A percentile compares a stretch with the other conserved stretches of the same genome.
phyloP scores from a whole-genome alignment of 1,140 invertebrate genomes.

The Aphidius ervi region DNA sequence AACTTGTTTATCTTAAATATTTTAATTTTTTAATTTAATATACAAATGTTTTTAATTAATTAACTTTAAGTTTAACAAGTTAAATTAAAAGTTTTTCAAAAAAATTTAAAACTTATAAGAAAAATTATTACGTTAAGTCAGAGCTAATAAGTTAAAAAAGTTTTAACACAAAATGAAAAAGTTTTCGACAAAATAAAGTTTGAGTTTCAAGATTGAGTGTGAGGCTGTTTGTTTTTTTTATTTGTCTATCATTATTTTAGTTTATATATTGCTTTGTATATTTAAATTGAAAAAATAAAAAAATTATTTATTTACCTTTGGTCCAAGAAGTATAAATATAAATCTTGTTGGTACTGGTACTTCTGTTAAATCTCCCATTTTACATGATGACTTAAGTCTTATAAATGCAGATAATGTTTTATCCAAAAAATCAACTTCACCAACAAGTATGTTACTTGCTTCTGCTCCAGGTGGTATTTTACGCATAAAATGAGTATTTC shows the following conservation, averaged over 20 bases:
- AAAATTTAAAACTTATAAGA: too few relatives aligned
- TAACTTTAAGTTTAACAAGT: too few relatives aligned
- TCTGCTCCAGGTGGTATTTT: constrained; percentile 97
- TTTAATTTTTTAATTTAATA: too few relatives aligned
- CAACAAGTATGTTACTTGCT: constrained; percentile 95
- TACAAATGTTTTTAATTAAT: too few relatives aligned
- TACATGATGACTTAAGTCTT: constrained; percentile 80
- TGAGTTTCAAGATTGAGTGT: background rate
- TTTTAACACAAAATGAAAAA: too few relatives aligned
- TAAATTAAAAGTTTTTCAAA: too few relatives aligned
- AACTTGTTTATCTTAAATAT: too few relatives aligned
- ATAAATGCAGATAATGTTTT: constrained; percentile 90
- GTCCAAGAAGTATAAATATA: constrained; percentile 90
- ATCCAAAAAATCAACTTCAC: constrained; percentile 94
- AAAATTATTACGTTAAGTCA: too few relatives aligned
- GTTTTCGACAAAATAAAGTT: constrained; percentile 7
- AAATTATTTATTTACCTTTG: constrained; percentile 58
- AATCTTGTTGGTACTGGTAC: constrained; percentile 96
- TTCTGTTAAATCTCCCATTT: constrained; percentile 93
- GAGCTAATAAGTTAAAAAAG: too few relatives aligned
- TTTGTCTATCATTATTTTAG: background rate
- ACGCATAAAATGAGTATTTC: constrained; percentile 90
- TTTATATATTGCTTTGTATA: background rate
- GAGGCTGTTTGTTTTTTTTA: too few relatives aligned
- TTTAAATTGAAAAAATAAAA: too few relatives aligned